Evolutionary conservation across 1,140 invertebrate species (phyloP).

Genomic region (Drosophila arawakana): DNA sequence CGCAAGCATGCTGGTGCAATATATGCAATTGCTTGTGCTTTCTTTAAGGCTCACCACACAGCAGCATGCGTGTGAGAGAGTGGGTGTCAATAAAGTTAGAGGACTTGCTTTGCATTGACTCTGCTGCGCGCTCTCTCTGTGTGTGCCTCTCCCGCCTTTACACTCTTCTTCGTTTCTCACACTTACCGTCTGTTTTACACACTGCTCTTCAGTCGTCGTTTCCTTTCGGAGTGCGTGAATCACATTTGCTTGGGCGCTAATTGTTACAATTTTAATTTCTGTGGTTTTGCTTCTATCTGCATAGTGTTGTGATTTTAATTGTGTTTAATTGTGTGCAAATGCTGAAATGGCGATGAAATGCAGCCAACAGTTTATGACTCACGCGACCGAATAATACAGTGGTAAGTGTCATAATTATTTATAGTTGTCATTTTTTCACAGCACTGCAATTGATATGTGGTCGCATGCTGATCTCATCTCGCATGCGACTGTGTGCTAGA

Average conservation of each 20-base stretch:
- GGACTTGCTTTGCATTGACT: conserved; percentile 29
- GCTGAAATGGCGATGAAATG: conserved; percentile 14
- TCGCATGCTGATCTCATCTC: conserved; percentile 5
- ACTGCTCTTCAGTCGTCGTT: neutral
- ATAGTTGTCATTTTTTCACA: conserved; percentile 29
- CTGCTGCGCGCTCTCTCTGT: neutral
- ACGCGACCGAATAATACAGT: conserved; percentile 28
- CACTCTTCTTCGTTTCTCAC: conserved; percentile 14
- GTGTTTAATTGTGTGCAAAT: neutral
- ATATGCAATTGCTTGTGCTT: conserved; percentile 6
- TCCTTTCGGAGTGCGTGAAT: conserved; percentile 26
- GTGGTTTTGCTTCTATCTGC: conserved; percentile 2
- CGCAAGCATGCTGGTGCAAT: conserved; percentile 47
- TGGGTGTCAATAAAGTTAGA: conserved; percentile 30
- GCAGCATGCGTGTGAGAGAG: conserved; percentile 29
- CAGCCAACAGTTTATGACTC: conserved; percentile 14
- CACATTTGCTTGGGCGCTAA: conserved; percentile 19
- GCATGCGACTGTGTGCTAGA: neutral
- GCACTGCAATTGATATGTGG: conserved; percentile 9
- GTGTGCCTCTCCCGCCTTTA: conserved; percentile 6
- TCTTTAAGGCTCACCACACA: conserved; percentile 3
- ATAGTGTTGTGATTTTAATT: no score
- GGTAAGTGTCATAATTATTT: conserved; percentile 39
- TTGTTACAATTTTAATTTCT: conserved; percentile 8
- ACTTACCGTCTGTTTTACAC: neutral